Evolutionary conservation across 2,113 vertebrate species (phyloP).

Genomic region (Hiodon tergisus): DNA sequence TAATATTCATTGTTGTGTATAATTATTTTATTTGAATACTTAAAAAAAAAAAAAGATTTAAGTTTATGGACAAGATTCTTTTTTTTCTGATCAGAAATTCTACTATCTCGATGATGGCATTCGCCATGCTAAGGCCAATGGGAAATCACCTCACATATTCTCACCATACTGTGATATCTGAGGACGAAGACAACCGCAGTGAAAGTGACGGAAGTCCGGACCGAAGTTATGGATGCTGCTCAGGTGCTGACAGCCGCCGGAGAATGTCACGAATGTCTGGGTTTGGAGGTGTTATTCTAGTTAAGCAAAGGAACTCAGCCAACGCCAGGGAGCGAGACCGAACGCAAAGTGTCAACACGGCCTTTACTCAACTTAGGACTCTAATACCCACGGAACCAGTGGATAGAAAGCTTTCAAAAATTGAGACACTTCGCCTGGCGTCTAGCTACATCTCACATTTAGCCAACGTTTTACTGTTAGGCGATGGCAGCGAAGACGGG

Average conservation of each 20-base stretch:
- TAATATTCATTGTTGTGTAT: background rate
- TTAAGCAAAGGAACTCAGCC: slow-evolving; percentile 76
- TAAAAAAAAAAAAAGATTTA: too few relatives aligned
- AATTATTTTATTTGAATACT: background rate
- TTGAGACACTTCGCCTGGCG: slow-evolving; percentile 83
- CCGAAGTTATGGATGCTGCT: slow-evolving; percentile 72
- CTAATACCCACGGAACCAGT: slow-evolving; percentile 87
- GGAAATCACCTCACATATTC: slow-evolving; percentile 72
- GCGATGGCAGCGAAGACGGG: slow-evolving; percentile 72
- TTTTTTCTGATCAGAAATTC: background rate
- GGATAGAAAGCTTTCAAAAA: slow-evolving; percentile 86
- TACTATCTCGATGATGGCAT: slow-evolving; percentile 61
- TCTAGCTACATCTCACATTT: slow-evolving; percentile 89
- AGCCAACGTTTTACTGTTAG: slow-evolving; percentile 80
- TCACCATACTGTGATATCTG: slow-evolving; percentile 68
- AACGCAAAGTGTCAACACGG: slow-evolving; percentile 86
- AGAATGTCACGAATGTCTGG: slow-evolving; percentile 54
- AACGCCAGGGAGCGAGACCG: slow-evolving; percentile 83
- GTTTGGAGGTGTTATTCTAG: slow-evolving; percentile 57
- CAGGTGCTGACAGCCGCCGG: slow-evolving; percentile 50
- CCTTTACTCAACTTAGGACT: slow-evolving; percentile 81
- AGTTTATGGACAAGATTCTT: background rate
- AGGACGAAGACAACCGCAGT: slow-evolving; percentile 78
- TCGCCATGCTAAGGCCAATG: slow-evolving; percentile 74
- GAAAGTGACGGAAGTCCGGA: slow-evolving; percentile 79